A percentile compares a stretch with the other conserved stretches of the same genome.
phyloP scores from a whole-genome alignment of 2,888 invertebrate species.

The Camptogramma bilineatum region DNA sequence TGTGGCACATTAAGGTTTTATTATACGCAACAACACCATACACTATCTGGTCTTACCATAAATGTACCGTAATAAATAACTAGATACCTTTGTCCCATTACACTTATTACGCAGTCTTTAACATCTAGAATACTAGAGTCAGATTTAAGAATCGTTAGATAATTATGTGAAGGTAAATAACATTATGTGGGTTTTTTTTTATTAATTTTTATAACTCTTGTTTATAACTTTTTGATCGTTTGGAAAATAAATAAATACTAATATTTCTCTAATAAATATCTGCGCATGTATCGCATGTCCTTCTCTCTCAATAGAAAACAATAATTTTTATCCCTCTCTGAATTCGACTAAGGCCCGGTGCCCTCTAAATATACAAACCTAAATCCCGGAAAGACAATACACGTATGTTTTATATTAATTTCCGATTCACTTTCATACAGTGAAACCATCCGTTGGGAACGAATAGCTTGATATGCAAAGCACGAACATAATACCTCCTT shows the following conservation, averaged over 20 bases:
- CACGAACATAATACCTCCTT: constrained; percentile 15
- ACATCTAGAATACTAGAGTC: too few species aligned
- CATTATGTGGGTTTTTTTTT: too few species aligned
- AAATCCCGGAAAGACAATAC: constrained; percentile 1
- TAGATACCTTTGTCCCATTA: neutral
- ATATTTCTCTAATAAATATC: too few species aligned
- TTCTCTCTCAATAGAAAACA: too few species aligned
- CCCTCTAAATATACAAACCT: neutral
- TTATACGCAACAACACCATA: constrained; percentile 15
- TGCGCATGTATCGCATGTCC: too few species aligned
- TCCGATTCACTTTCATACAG: constrained; percentile 20
- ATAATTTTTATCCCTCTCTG: too few species aligned
- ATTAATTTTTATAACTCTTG: too few species aligned
- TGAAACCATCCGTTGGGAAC: constrained; percentile 14
- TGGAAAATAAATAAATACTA: too few species aligned
- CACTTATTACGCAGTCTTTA: neutral
- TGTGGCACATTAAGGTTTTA: neutral
- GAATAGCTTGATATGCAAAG: constrained; percentile 3
- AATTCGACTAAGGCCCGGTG: too few species aligned
- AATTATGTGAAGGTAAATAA: too few species aligned
- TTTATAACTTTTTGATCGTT: too few species aligned
- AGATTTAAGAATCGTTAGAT: too few species aligned
- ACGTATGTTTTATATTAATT: constrained; percentile 10
- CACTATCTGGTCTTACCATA: constrained; percentile 11
- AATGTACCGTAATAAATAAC: neutral